Conservation (phyloP, 2,113 vertebrate genomes). For the Ctenomys sociabilis region DNA sequence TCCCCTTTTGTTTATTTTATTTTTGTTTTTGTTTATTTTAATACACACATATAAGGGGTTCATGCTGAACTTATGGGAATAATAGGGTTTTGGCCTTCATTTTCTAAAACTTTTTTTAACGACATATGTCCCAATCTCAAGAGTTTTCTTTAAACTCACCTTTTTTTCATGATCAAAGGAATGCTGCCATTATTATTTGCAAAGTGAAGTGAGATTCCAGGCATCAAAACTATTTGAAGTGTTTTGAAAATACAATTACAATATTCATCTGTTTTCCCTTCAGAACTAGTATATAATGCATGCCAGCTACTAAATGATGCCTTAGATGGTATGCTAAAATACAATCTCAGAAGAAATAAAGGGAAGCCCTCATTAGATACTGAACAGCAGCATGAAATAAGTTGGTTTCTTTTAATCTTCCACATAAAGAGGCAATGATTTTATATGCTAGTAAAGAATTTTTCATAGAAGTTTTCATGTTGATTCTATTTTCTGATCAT, state of each 20-base stretch:
- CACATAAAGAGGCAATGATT: conserved; percentile 9
- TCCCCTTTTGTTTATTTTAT: not conserved
- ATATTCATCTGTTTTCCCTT: conserved; percentile 77
- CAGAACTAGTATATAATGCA: conserved; percentile 56
- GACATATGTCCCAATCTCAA: conserved; percentile 12
- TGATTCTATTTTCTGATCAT: conserved; percentile 29
- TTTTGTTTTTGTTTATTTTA: not conserved
- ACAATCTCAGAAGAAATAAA: conserved; percentile 75
- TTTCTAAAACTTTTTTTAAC: not conserved
- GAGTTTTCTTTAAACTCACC: not conserved
- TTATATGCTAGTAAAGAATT: conserved; percentile 66
- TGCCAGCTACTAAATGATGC: conserved; percentile 50
- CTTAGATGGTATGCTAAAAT: conserved; percentile 66
- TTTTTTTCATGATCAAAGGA: conserved; percentile 65
- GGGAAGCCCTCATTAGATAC: conserved; percentile 79
- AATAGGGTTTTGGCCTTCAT: not conserved
- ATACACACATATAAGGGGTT: not conserved
- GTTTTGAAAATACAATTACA: conserved; percentile 77
- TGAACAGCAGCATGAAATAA: conserved; percentile 65
- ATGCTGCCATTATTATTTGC: conserved; percentile 60
- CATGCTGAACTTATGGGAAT: conserved; percentile 6
- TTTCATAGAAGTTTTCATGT: conserved; percentile 64
- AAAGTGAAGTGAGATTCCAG: conserved; percentile 66
- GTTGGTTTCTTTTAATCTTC: conserved; percentile 77
- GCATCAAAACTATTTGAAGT: conserved; percentile 68